Evolutionary conservation across 2,888 invertebrate genomes (phyloP).

Genomic region (Silvanus unidentatus): DNA sequence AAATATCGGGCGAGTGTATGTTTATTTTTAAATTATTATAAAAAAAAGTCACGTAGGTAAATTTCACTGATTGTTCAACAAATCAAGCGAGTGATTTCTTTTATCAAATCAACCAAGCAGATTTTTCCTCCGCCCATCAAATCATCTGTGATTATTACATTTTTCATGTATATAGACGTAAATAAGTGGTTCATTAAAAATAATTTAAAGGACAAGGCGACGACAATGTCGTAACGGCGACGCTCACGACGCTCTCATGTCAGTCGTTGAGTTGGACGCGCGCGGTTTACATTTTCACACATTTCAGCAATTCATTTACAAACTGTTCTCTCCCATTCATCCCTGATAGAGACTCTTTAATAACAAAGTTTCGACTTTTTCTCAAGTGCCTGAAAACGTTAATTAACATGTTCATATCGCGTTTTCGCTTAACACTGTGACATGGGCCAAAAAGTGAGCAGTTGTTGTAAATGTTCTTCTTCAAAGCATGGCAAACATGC

Average conservation of each 20-base stretch:
- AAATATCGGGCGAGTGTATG: not conserved
- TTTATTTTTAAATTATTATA: not conserved
- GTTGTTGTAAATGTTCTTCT: slow-evolving; percentile 43
- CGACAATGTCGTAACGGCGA: slow-evolving; percentile 18
- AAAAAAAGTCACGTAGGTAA: not conserved
- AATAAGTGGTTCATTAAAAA: slow-evolving; percentile 29
- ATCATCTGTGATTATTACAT: no score
- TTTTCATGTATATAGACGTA: slow-evolving; percentile 1
- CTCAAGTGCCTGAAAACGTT: no score
- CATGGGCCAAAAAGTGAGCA: slow-evolving; percentile 47
- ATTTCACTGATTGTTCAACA: not conserved
- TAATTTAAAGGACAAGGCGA: slow-evolving; percentile 29
- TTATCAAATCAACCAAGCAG: no score
- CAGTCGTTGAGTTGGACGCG: slow-evolving; percentile 37
- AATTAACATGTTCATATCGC: no score
- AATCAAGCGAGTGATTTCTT: no score
- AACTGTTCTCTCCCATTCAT: no score
- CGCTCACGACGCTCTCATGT: slow-evolving; percentile 22
- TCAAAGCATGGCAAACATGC: slow-evolving; percentile 31
- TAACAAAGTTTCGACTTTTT: no score
- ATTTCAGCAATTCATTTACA: no score
- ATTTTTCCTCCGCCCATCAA: no score
- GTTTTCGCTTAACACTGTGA: no score
- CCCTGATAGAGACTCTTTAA: no score
- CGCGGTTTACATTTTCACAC: slow-evolving; percentile 8